Evolutionary conservation across 2,888 invertebrate genomes (phyloP).

Genomic region (Scaptomyza reducta): DNA sequence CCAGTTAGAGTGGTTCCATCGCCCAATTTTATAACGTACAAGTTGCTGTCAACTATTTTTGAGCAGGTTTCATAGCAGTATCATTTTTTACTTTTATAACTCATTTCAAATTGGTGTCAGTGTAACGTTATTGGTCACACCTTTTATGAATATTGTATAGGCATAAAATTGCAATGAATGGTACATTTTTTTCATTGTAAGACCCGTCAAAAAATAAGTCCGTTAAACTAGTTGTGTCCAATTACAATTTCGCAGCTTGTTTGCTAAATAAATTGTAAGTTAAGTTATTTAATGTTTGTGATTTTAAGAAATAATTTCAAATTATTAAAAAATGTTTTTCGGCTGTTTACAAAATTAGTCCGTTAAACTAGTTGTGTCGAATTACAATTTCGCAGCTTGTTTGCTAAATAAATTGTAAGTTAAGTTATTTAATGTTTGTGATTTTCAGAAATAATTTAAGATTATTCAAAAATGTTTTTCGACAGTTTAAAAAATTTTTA

Average conservation of each 20-base stretch:
- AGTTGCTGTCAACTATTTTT: not conserved
- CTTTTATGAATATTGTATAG: conserved; percentile 3
- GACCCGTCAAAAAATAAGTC: not conserved
- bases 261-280: not conserved
- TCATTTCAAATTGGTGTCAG: conserved; percentile 5
- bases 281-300: not conserved
- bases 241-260: not conserved
- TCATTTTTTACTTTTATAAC: not conserved
- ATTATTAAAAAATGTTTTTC: too few species aligned
- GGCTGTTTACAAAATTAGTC: too few species aligned
- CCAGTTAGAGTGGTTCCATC: not conserved
- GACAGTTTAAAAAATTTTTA: too few species aligned
- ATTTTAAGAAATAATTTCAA: too few species aligned
- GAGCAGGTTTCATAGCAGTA: conserved; percentile 1
- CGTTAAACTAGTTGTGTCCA: not conserved
- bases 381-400: not conserved
- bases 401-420: not conserved
- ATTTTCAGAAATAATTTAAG: too few species aligned
- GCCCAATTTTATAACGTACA: not conserved
- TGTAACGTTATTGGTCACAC: conserved; percentile 3
- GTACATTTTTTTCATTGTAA: not conserved
- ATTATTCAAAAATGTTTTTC: too few species aligned
- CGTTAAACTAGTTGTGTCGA: not conserved
- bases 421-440: not conserved
- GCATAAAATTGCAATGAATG: not conserved